Base-by-base conservation (phyloP, 2,888 invertebrate species). In the Amitus sp. region DNA sequence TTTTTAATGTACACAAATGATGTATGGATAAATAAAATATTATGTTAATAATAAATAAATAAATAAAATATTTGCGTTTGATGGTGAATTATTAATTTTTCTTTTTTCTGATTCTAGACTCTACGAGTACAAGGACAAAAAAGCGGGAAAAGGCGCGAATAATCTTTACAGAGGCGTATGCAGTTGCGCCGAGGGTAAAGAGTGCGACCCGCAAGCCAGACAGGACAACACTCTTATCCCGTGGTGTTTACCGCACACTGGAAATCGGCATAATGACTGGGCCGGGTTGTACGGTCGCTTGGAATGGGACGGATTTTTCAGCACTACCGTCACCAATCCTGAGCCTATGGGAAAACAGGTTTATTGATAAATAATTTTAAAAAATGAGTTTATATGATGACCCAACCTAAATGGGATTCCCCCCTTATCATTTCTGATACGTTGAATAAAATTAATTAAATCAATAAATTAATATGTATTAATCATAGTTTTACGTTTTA, bases 311-410 rank as follows among this genome's bases (percentile, higher is more conserved):
- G 93, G 93, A 2, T 93, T 90, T 84, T 94, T 94, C 82, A 89
- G 90, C 69, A 94, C 94, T 1, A 94, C 93, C 0, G 88, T 91
- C 59, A 91, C 91, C 19, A 94, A 94, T 83, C 94, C 94, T 15
- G 94, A 94, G 79, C 94, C 94, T 1, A 94, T 94, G 92, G 93
- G 93, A 65, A 94, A 94, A 85, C 93, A 93, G 84, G 87, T 87
- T n/a, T n/a, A n/a, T n/a, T n/a, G n/a, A n/a, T n/a, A n/a, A n/a
- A n/a, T n/a, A n/a, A n/a, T n/a, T n/a, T n/a, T n/a, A n/a, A 74
- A 48, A 27, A 27, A 7, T 27, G 28, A 27, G 28, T 9, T 7
- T 27, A 27, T 27, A 27, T 27, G 5, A 27, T 27, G 28, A 27
- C 9, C 9, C n/a, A n/a, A n/a, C n/a, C n/a, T n/a, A n/a, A n/a